Conservation (phyloP, 2,797 vertebrate species). For the Taenioides sp. region DNA sequence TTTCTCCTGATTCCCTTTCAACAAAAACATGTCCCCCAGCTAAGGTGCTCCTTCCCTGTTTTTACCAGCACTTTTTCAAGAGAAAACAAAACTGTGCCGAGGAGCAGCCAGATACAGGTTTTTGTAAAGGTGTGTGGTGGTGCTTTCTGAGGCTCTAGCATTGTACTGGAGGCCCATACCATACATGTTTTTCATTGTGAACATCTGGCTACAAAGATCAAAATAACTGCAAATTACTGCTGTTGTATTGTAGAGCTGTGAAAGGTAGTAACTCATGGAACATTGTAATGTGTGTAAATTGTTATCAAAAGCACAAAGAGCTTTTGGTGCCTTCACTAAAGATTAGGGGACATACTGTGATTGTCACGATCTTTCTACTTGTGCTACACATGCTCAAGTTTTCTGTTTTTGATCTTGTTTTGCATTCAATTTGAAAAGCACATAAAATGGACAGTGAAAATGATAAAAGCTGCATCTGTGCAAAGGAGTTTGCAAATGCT, state of each 20-base stretch:
- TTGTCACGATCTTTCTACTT: slow-evolving; percentile 37
- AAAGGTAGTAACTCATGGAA: slow-evolving; percentile 45
- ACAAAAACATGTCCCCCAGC: slow-evolving; percentile 81
- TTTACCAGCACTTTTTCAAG: slow-evolving; percentile 79
- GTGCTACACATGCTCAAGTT: slow-evolving; percentile 30
- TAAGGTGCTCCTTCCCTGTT: slow-evolving; percentile 75
- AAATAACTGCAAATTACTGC: slow-evolving; percentile 38
- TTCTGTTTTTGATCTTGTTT: slow-evolving; percentile 50
- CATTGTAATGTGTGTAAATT: slow-evolving; percentile 27
- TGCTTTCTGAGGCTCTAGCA: slow-evolving; percentile 58
- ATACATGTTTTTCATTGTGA: slow-evolving; percentile 31
- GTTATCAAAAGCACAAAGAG: slow-evolving; percentile 33
- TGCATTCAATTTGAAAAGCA: slow-evolving; percentile 28
- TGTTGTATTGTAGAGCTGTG: slow-evolving; percentile 9
- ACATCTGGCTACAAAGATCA: slow-evolving; percentile 39
- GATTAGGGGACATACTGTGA: slow-evolving; percentile 17
- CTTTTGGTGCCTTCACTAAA: slow-evolving; percentile 3
- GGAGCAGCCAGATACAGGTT: slow-evolving; percentile 69
- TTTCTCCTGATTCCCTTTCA: slow-evolving; percentile 79
- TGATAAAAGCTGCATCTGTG: slow-evolving; percentile 31
- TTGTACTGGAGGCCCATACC: slow-evolving; percentile 38
- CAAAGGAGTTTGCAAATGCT: slow-evolving; percentile 29
- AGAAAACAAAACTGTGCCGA: slow-evolving; percentile 80
- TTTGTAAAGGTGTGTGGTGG: slow-evolving; percentile 67
- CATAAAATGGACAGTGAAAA: slow-evolving; percentile 45